Evolutionary conservation across 1,140 invertebrate genomes (phyloP).

Genomic region (Manduca sexta): DNA sequence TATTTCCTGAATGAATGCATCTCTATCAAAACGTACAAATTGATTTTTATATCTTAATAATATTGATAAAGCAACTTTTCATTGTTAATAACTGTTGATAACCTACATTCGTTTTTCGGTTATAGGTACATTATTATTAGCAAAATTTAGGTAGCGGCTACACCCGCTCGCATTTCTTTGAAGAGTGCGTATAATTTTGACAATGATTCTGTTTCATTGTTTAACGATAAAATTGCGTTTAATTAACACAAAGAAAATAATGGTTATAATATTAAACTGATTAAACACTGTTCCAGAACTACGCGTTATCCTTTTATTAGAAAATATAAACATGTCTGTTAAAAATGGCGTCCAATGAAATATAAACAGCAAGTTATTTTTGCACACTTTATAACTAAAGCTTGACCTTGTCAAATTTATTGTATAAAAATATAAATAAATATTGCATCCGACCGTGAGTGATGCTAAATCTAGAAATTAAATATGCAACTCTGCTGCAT

Average conservation of each 20-base stretch:
- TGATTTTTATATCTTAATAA: neutral
- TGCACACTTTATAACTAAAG: too few species aligned
- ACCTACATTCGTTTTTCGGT: conserved; percentile 23
- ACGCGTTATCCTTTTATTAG: too few species aligned
- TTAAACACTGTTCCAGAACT: too few species aligned
- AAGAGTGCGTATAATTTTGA: too few species aligned
- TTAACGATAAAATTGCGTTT: too few species aligned
- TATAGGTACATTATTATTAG: conserved; percentile 7
- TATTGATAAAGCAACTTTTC: conserved; percentile 21
- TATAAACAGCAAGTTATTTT: too few species aligned
- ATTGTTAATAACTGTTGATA: conserved; percentile 21
- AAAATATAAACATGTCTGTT: too few species aligned
- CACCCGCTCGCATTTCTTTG: conserved; percentile 6
- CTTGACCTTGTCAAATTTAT: too few species aligned
- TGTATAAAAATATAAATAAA: neutral
- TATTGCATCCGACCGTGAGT: conserved; percentile 9
- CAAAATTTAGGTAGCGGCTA: conserved; percentile 4
- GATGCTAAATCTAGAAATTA: conserved; percentile 12
- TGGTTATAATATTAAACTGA: too few species aligned
- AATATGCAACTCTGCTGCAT: neutral
- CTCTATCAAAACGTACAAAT: conserved; percentile 10
- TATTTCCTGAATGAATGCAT: conserved; percentile 20
- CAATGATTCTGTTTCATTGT: too few species aligned
- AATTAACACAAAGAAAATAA: too few species aligned
- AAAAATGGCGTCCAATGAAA: too few species aligned